Evolutionary conservation across 2,797 vertebrate species (phyloP).

Genomic region (Danio albolineatus): DNA sequence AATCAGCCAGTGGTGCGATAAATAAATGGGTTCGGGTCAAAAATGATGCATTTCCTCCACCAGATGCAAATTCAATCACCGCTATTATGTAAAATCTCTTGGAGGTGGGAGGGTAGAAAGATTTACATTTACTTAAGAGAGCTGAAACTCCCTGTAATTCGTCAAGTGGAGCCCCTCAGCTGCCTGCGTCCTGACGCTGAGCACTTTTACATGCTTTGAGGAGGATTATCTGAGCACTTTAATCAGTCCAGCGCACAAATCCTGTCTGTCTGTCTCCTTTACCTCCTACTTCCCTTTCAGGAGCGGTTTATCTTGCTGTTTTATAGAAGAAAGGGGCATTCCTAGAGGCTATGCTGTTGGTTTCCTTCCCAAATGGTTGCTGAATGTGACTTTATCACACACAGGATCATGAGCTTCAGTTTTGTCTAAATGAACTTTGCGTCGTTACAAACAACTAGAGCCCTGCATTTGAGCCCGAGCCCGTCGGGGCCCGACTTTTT

Average conservation of each 20-base stretch:
- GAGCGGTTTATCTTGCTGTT: background rate
- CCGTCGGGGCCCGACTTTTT: too few species aligned
- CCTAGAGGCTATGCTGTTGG: background rate
- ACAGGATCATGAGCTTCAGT: background rate
- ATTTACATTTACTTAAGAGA: slow-evolving; percentile 34
- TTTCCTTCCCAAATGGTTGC: background rate
- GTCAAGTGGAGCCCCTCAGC: slow-evolving; percentile 8
- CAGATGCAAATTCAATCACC: slow-evolving; percentile 23
- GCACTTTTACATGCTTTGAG: slow-evolving; percentile 6
- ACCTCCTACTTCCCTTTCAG: slow-evolving; percentile 13
- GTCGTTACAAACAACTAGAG: too few species aligned
- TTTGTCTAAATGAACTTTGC: background rate
- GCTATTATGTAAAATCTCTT: slow-evolving; percentile 10
- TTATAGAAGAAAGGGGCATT: slow-evolving; percentile 4
- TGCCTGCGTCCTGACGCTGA: background rate
- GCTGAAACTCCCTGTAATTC: slow-evolving; percentile 35
- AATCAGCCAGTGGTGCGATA: background rate
- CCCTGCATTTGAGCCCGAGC: too few species aligned
- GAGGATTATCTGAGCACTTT: slow-evolving; percentile 30
- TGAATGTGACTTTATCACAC: background rate
- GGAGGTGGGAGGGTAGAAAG: slow-evolving; percentile 18
- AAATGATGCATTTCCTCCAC: background rate
- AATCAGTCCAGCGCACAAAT: slow-evolving; percentile 23
- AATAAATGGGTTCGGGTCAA: background rate
- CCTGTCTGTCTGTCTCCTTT: background rate